A percentile compares a stretch with the other conserved stretches of the same genome.
Evolutionary conservation across 2,797 vertebrate species (phyloP).

Genomic region (Rhinella marina): DNA sequence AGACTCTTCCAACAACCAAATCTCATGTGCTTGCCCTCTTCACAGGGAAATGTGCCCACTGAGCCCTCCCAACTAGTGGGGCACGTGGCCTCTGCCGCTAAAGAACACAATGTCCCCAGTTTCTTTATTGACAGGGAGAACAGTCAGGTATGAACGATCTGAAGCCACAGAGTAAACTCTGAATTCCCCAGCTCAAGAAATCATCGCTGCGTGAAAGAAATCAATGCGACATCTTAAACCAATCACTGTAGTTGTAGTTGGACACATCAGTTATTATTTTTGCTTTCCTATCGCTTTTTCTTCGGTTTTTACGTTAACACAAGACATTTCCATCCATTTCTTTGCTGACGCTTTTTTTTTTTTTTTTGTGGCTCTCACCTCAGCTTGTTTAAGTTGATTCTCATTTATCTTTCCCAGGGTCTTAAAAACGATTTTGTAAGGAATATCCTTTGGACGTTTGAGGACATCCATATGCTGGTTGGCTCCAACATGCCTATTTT

Average conservation of each 20-base stretch:
- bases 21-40: constrained; percentile 73
- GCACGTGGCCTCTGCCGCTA: constrained; percentile 86
- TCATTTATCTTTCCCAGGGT: constrained; percentile 77
- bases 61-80: constrained; percentile 87
- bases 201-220: not conserved
- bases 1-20: constrained; percentile 63
- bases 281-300: not conserved
- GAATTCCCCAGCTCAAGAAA: constrained; percentile 44
- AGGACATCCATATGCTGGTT: constrained; percentile 98
- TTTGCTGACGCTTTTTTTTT: not conserved
- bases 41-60: constrained; percentile 85
- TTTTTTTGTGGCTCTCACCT: not conserved
- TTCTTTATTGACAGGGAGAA: constrained; percentile 92
- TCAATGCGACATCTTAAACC: constrained; percentile 27
- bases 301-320: not conserved
- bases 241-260: constrained; percentile 29
- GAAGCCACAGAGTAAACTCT: constrained; percentile 58
- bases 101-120: constrained; percentile 86
- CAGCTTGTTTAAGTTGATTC: not conserved
- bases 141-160: constrained; percentile 86
- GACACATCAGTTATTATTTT: not conserved
- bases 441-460: constrained; percentile 98
- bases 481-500: constrained; percentile 99
- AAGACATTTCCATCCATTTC: constrained; percentile 4
- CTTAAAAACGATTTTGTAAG: constrained; percentile 96